A percentile compares a stretch with the other conserved stretches of the same genome.
These are phyloP conservation scores for Poeciliopsis paucimaculata DNA, from an alignment of 2,797 vertebrate species.

Conservation along the genomic window DNA sequence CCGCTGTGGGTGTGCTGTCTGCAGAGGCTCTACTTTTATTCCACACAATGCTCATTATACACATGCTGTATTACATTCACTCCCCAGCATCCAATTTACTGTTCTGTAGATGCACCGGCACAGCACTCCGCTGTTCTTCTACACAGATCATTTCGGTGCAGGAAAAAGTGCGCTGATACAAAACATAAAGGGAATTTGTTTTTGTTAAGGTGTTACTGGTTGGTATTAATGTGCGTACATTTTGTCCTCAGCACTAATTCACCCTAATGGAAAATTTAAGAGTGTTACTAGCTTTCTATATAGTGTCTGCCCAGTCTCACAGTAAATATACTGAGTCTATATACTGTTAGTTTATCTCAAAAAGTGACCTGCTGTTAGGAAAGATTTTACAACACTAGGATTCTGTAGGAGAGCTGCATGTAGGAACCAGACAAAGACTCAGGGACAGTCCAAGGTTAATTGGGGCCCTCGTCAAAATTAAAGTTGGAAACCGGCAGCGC, in stretches of 20 bases:
- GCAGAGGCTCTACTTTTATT: slow-evolving; percentile 49
- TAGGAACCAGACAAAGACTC: not conserved
- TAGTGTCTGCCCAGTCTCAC: not conserved
- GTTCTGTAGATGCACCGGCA: slow-evolving; percentile 16
- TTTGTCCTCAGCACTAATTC: slow-evolving; percentile 27
- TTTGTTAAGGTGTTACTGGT: slow-evolving; percentile 20
- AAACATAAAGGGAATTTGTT: slow-evolving; percentile 25
- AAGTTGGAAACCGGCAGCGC: not conserved
- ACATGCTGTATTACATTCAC: slow-evolving; percentile 47
- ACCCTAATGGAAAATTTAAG: slow-evolving; percentile 33
- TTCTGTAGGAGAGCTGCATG: not conserved
- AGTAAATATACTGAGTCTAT: not conserved
- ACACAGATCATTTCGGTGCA: slow-evolving; percentile 34
- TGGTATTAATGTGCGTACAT: slow-evolving; percentile 25
- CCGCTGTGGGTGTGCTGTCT: slow-evolving; percentile 57
- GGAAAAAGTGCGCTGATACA: slow-evolving; percentile 26
- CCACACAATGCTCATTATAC: slow-evolving; percentile 51
- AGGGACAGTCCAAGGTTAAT: not conserved
- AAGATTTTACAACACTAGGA: not conserved
- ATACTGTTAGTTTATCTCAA: not conserved
- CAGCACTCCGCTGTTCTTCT: slow-evolving; percentile 22
- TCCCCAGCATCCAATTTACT: slow-evolving; percentile 48
- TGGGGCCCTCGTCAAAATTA: not conserved
- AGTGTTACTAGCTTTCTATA: slow-evolving; percentile 15
- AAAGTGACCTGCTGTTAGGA: not conserved